These are phyloP conservation scores for Ditylenchus dipsaci DNA, from an alignment of 1,140 invertebrate species.

Conservation along the genomic window DNA sequence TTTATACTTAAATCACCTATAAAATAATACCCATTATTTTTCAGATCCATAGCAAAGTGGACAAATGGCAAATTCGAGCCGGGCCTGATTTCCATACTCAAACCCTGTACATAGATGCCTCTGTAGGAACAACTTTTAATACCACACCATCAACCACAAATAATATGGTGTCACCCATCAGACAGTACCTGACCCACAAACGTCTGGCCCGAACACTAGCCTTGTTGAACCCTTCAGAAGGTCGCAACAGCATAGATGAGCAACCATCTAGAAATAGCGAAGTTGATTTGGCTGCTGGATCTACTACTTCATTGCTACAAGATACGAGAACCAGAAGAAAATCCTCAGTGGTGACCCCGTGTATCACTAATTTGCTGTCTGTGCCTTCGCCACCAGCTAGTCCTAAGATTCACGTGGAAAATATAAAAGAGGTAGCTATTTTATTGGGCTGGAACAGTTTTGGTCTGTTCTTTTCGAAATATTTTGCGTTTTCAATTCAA, in stretches of 20 bases:
- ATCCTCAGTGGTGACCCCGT: neutral
- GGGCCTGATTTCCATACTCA: neutral
- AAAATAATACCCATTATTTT: conserved; percentile 8
- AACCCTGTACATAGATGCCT: neutral
- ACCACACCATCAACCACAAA: conserved; percentile 1
- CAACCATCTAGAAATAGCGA: neutral
- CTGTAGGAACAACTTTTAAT: neutral
- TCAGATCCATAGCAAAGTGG: conserved; percentile 37
- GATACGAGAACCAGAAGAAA: neutral
- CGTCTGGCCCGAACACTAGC: conserved; percentile 20
- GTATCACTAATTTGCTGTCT: neutral
- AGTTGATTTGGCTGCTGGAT: neutral
- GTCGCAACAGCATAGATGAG: neutral
- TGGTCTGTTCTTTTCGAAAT: neutral
- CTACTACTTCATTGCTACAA: too few relatives aligned
- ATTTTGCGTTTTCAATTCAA: too few relatives aligned
- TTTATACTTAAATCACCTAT: neutral
- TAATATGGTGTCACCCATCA: conserved; percentile 25
- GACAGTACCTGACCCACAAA: conserved; percentile 24
- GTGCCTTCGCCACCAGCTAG: neutral
- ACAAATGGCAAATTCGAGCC: conserved; percentile 26
- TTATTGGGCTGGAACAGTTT: neutral
- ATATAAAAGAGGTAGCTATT: neutral
- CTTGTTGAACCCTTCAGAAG: neutral
- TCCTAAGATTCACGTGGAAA: neutral